Base-by-base conservation (phyloP, 2,113 vertebrate species). In the Hippoglossus stenolepis region DNA sequence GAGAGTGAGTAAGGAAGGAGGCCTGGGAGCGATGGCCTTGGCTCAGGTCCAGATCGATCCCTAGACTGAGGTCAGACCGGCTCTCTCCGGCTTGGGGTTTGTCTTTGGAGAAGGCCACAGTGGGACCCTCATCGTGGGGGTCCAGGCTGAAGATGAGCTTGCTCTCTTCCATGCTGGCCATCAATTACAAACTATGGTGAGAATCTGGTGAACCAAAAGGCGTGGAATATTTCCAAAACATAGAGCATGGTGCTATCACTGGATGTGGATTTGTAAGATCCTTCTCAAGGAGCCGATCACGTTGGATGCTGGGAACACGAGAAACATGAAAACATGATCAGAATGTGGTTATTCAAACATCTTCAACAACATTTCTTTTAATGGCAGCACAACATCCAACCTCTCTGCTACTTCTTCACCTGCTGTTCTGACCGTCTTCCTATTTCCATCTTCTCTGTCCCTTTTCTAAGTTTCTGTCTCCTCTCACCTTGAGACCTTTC, bases 121-220 rank as follows among this genome's bases (percentile, higher is more conserved):
- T 66, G 2, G 84, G 87, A 45, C 87, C 89, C 8, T 92, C 91
- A 14, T 93, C 84, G 0, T 75, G 89, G 43, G 13, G 18, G 45
- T 95, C 93, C 53, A 66, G 1, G 21, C 86, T 7, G 66, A 94
- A 92, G 71, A 93, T 14, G 13, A 95, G 89, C 66, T 94, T 92
- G 17, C 85, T 93, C 13, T 92, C 84, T 0, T 93, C 94, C 83
- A 80, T 86, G 47, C 51, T 80, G 3, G 67, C 24, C 0, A 31
- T 23, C 3, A 92, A 87, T 35, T n/a, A 77, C 58, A 14, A 65
- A 43, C 68, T 82, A 70, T n/a, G 15, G 28, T n/a, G 59, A 75
- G 53, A 38, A 57, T 21, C 24, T 51, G 23, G 65, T 82, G 54
- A 66, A 62, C 62, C 51, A 67, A 82, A 71, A 5, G 10, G 63